Evolutionary conservation across 2,888 invertebrate genomes (phyloP).

Genomic region (Monochamus alternatus): DNA sequence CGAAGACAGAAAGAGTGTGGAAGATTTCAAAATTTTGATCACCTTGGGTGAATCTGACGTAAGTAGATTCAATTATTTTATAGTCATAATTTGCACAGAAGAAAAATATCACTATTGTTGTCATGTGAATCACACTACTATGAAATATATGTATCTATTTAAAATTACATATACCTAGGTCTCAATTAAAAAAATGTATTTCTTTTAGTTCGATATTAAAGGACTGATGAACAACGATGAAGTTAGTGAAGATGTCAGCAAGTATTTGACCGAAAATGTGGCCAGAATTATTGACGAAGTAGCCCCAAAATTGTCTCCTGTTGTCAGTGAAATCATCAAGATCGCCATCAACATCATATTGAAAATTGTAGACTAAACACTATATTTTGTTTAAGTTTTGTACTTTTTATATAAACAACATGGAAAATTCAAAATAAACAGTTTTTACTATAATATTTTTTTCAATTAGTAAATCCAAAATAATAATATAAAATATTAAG

Average conservation of each 20-base stretch:
- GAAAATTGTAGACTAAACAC: neutral
- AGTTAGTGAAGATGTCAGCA: constrained; percentile 4
- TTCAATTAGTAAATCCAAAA: too few species aligned
- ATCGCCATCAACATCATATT: constrained; percentile 9
- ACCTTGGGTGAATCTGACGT: neutral
- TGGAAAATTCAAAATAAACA: too few species aligned
- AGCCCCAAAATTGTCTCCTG: neutral
- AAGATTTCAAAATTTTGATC: constrained; percentile 7
- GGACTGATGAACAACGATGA: constrained; percentile 18
- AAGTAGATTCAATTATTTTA: neutral
- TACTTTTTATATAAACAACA: too few species aligned
- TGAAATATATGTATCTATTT: neutral
- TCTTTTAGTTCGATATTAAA: constrained; percentile 21
- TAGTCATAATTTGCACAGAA: too few species aligned
- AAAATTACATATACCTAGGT: too few species aligned
- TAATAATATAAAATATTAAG: too few species aligned
- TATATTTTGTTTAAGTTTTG: neutral
- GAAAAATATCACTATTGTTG: too few species aligned
- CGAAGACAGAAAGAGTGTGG: neutral
- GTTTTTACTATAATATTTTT: too few species aligned
- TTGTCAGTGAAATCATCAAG: neutral
- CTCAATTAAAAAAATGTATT: too few species aligned
- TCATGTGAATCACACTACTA: too few species aligned
- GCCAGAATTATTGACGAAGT: constrained; percentile 7
- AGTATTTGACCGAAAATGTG: neutral